A percentile compares a stretch with the other conserved stretches of the same genome.
These are phyloP conservation scores for Epizoanthus illoricatus DNA, from an alignment of 92 coral and sea anemone species.

Conservation along the genomic window DNA sequence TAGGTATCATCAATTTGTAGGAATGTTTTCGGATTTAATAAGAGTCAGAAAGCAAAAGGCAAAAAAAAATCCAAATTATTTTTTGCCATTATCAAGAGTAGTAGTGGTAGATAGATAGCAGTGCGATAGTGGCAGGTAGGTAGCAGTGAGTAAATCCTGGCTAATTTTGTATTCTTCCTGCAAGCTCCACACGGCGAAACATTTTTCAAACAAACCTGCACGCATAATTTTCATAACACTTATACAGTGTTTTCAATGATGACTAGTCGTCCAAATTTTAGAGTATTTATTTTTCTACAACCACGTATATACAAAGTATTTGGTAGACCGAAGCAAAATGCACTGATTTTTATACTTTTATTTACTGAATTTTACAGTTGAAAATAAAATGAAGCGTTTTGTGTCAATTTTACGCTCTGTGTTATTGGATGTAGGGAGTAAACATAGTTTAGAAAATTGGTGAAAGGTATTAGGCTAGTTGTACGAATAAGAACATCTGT, in stretches of 20 bases:
- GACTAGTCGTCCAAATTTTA: not conserved
- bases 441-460: too few relatives aligned
- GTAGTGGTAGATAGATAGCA: not conserved
- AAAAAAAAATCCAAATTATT: too few relatives aligned
- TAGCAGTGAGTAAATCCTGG: not conserved
- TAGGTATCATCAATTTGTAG: not conserved
- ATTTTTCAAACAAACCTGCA: constrained; percentile 1
- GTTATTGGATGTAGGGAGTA: too few relatives aligned
- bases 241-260: not conserved
- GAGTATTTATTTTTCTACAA: constrained; percentile 16
- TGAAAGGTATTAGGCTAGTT: too few relatives aligned
- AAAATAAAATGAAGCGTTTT: too few relatives aligned
- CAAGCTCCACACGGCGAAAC: not conserved
- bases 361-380: too few relatives aligned
- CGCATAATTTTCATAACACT: not conserved
- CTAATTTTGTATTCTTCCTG: too few relatives aligned
- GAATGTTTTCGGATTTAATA: not conserved
- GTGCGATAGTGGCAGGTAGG: not conserved
- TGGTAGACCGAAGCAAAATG: not conserved
- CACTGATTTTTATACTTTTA: constrained; percentile 9
- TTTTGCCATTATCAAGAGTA: not conserved
- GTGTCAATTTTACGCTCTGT: too few relatives aligned
- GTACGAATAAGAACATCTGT: too few relatives aligned
- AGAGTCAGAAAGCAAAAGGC: not conserved
- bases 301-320: not conserved